phyloP scores from a whole-genome alignment of 64 coral and sea anemone species.

The Montipora cactus region DNA sequence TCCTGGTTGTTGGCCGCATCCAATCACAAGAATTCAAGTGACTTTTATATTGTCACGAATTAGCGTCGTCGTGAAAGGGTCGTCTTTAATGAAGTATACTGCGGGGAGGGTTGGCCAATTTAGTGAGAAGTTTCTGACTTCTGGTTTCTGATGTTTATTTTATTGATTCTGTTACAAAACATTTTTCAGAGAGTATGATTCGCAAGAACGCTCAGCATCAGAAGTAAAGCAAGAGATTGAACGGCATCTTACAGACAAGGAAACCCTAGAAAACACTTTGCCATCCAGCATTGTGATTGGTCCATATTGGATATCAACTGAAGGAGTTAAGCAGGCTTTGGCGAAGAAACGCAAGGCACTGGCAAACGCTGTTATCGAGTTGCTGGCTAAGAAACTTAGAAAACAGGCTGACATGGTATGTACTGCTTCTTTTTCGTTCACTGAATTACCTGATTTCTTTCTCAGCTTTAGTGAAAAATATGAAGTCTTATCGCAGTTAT shows the following conservation, averaged over 20 bases:
- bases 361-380: slow-evolving; percentile 93
- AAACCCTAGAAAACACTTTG: slow-evolving; percentile 85
- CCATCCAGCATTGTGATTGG: slow-evolving; percentile 96
- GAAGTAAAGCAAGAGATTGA: slow-evolving; percentile 99
- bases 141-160: background rate
- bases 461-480: too few relatives aligned
- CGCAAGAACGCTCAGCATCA: slow-evolving; percentile 89
- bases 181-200: slow-evolving; percentile 83
- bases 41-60: too few relatives aligned
- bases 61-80: too few relatives aligned
- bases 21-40: too few relatives aligned
- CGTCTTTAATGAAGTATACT: too few relatives aligned
- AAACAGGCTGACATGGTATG: slow-evolving; percentile 93
- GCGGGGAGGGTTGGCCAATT: too few relatives aligned
- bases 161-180: background rate
- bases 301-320: slow-evolving; percentile 86
- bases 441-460: too few relatives aligned
- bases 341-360: slow-evolving; percentile 94
- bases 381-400: slow-evolving; percentile 96
- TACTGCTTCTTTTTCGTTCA: background rate
- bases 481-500: too few relatives aligned
- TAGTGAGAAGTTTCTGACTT: too few relatives aligned
- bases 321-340: slow-evolving; percentile 85
- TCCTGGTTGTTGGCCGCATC: too few relatives aligned
- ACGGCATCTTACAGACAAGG: slow-evolving; percentile 90